Evolutionary conservation across 2,888 invertebrate genomes (phyloP).

Genomic region (Xestia rhomboidea): DNA sequence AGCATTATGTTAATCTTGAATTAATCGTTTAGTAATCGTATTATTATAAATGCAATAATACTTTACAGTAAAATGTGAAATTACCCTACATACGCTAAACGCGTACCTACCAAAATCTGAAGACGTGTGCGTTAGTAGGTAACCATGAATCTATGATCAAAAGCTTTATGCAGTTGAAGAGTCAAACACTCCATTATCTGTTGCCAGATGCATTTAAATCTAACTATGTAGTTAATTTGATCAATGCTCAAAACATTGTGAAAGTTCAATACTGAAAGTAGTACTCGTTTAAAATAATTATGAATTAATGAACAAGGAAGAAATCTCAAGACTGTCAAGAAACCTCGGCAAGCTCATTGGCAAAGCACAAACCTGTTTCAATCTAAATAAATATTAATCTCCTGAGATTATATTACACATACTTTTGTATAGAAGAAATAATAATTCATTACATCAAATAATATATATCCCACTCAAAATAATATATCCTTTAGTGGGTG

Average conservation of each 20-base stretch:
- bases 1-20: slow-evolving; percentile 29
- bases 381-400: slow-evolving; percentile 54
- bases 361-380: slow-evolving; percentile 54
- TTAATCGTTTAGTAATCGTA: slow-evolving; percentile 17
- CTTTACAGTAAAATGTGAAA: slow-evolving; percentile 42
- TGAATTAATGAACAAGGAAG: slow-evolving; percentile 22
- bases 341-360: slow-evolving; percentile 65
- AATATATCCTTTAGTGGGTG: slow-evolving; percentile 63
- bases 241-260: slow-evolving; percentile 35
- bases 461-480: slow-evolving; percentile 66
- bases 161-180: slow-evolving; percentile 38
- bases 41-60: slow-evolving; percentile 48
- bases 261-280: slow-evolving; percentile 30
- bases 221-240: slow-evolving; percentile 25
- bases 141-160: slow-evolving; percentile 50
- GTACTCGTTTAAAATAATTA: slow-evolving; percentile 24
- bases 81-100: slow-evolving; percentile 45
- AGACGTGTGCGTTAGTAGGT: slow-evolving; percentile 59
- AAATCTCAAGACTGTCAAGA: slow-evolving; percentile 34
- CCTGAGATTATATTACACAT: slow-evolving; percentile 50
- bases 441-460: slow-evolving; percentile 64
- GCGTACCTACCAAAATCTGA: slow-evolving; percentile 52
- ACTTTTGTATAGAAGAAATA: slow-evolving; percentile 52
- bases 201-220: slow-evolving; percentile 27
- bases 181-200: slow-evolving; percentile 16